phyloP scores from a whole-genome alignment of 30 jellyfish, hydroid and myxozoan species.

The Hydractinia symbiolongicarpus region DNA sequence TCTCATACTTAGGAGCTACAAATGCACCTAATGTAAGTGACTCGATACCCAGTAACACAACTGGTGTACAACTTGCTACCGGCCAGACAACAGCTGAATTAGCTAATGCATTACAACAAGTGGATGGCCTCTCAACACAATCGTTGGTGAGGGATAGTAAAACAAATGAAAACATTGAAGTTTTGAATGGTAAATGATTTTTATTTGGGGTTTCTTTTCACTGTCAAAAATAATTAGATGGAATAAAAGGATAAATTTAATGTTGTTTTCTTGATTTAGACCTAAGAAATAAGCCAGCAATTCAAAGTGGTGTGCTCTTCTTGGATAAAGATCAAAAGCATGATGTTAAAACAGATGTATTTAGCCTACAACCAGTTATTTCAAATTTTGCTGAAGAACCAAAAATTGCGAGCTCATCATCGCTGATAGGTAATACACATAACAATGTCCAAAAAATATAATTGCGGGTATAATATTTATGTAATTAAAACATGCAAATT shows the following conservation, averaged over 20 bases:
- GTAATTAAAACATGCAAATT: too few relatives aligned
- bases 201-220: too few relatives aligned
- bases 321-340: conserved; percentile 4
- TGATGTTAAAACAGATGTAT: background rate
- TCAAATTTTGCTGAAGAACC: conserved; percentile 33
- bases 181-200: too few relatives aligned
- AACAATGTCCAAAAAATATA: too few relatives aligned
- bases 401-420: background rate
- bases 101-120: background rate
- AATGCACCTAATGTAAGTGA: background rate
- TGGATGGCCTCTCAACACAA: background rate
- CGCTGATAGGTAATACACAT: background rate
- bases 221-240: too few relatives aligned
- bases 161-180: too few relatives aligned
- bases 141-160: background rate
- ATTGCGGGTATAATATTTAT: too few relatives aligned
- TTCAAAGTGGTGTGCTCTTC: conserved; percentile 15
- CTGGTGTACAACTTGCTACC: background rate
- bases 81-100: background rate
- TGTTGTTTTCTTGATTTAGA: background rate
- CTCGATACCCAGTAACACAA: too few relatives aligned
- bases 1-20: background rate
- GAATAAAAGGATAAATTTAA: background rate
- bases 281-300: background rate
- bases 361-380: conserved; percentile 32